These are phyloP conservation scores for Dipus sagitta DNA, from an alignment of 2,797 vertebrate genomes.

Conservation along the genomic window DNA sequence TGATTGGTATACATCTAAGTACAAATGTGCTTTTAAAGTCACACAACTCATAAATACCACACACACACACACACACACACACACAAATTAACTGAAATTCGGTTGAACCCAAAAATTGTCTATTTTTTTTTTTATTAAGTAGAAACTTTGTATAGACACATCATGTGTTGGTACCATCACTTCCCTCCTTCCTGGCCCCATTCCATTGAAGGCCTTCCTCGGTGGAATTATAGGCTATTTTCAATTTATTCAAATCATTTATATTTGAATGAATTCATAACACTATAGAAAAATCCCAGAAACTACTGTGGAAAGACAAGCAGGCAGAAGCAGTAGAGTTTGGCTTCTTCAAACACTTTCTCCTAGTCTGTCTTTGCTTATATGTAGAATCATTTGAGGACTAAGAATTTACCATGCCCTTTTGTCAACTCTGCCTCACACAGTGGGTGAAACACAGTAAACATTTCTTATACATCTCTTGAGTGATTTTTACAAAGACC, in stretches of 20 bases:
- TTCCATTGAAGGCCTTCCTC: too few species aligned
- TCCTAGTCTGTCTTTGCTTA: neutral
- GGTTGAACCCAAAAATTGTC: neutral
- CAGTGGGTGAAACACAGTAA: neutral
- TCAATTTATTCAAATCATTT: slow-evolving; percentile 17
- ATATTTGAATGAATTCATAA: slow-evolving; percentile 18
- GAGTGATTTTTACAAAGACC: neutral
- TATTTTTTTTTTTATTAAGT: neutral
- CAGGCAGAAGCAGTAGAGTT: neutral
- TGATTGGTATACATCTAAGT: neutral
- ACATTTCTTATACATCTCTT: neutral
- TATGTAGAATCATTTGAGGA: neutral
- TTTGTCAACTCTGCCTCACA: neutral
- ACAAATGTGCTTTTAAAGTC: slow-evolving; percentile 2
- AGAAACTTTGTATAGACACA: too few species aligned
- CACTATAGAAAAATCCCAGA: neutral
- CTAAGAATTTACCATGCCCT: neutral
- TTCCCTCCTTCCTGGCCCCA: too few species aligned
- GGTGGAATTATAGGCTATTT: neutral
- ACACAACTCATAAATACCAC: neutral
- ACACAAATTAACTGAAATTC: slow-evolving; percentile 38
- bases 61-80: neutral
- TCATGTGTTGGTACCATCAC: too few species aligned
- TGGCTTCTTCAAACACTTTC: neutral
- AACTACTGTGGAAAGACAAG: neutral